A percentile compares a stretch with the other conserved stretches of the same genome.
Conservation (phyloP, 2,888 invertebrate species). For the Hoplodrina ambigua region DNA sequence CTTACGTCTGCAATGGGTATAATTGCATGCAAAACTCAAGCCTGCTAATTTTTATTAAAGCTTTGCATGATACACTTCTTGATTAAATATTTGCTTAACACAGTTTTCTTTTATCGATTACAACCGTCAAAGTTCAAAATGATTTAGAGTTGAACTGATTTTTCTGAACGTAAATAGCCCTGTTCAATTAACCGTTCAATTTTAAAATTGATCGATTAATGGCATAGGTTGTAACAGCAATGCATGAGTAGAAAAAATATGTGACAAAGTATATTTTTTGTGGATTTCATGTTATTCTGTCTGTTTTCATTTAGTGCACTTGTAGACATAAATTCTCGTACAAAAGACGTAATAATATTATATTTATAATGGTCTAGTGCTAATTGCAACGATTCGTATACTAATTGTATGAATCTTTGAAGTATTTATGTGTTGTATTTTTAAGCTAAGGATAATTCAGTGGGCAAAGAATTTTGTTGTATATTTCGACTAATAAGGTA, state of each 20-base stretch:
- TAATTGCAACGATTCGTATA: conserved; percentile 57
- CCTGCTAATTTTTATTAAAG: conserved; percentile 17
- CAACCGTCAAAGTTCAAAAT: conserved; percentile 1
- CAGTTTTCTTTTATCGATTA: conserved; percentile 13
- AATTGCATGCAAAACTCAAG: conserved; percentile 38
- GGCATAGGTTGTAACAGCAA: background rate
- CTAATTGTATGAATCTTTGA: conserved; percentile 52
- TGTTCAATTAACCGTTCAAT: conserved; percentile 19
- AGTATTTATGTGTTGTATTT: conserved; percentile 42
- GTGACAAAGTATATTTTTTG: conserved; percentile 39
- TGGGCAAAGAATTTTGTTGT: background rate
- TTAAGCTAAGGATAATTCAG: conserved; percentile 50
- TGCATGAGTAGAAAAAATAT: conserved; percentile 54
- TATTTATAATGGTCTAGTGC: conserved; percentile 51
- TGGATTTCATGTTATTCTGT: conserved; percentile 77
- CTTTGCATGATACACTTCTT: conserved; percentile 22
- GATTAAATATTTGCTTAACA: conserved; percentile 1
- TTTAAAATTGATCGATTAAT: conserved; percentile 15
- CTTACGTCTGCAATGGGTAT: conserved; percentile 25
- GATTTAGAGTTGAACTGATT: conserved; percentile 7
- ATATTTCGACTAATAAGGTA: too few species aligned
- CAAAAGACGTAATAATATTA: conserved; percentile 59
- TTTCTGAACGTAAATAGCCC: background rate
- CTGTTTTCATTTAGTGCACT: conserved; percentile 64
- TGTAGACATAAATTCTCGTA: conserved; percentile 63